A percentile compares a stretch with the other conserved stretches of the same genome.
Conservation (phyloP, 2,888 invertebrate genomes). For the Perizoma flavofasciatum region DNA sequence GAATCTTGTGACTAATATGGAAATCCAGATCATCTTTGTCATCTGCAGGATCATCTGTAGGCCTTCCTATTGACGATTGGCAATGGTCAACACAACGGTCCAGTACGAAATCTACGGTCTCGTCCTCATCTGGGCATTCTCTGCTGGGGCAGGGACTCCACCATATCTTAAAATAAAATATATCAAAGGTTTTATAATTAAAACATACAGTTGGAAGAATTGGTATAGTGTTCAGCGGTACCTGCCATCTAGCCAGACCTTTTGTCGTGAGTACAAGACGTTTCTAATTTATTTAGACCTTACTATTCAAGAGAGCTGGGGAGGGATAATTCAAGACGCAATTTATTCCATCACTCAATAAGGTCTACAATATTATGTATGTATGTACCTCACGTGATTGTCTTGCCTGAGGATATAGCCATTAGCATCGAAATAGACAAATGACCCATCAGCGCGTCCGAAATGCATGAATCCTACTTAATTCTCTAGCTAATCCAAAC, state of each 20-base stretch:
- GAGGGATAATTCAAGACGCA: constrained; percentile 39
- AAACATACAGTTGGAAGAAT: neutral
- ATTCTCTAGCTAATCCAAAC: constrained; percentile 75
- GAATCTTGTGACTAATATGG: constrained; percentile 79
- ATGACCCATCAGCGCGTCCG: constrained; percentile 42
- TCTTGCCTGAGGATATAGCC: constrained; percentile 28
- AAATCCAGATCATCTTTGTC: constrained; percentile 81
- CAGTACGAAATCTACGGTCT: constrained; percentile 88
- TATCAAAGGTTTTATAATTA: constrained; percentile 1
- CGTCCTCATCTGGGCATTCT: constrained; percentile 90
- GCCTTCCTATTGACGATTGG: constrained; percentile 77
- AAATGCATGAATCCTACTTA: constrained; percentile 70
- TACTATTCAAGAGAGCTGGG: constrained; percentile 16
- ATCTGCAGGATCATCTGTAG: constrained; percentile 67
- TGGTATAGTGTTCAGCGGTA: neutral
- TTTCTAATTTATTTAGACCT: constrained; percentile 27
- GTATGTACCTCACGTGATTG: constrained; percentile 24
- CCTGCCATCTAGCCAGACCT: constrained; percentile 13
- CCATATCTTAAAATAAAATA: constrained; percentile 84
- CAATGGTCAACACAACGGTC: constrained; percentile 90
- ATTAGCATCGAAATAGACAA: constrained; percentile 35
- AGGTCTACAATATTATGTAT: constrained; percentile 18
- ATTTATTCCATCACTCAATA: constrained; percentile 42
- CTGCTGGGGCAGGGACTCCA: constrained; percentile 93
- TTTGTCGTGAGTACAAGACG: constrained; percentile 19